Base-by-base conservation (phyloP, 2,888 invertebrate genomes). In the Synergus japonicus region DNA sequence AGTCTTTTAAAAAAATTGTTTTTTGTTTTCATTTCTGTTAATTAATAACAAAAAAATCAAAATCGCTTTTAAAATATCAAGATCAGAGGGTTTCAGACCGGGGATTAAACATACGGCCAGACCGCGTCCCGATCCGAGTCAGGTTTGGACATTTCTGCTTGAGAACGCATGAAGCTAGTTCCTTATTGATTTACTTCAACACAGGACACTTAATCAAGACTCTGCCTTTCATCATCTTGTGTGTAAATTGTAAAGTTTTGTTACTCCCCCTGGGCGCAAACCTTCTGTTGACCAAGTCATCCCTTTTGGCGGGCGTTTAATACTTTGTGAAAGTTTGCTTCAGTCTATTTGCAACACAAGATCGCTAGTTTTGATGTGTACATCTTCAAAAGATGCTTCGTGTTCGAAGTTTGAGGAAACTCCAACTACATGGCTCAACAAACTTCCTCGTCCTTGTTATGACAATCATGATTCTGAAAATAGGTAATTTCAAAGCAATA, bases 261-360 rank as follows among this genome's bases (percentile, higher is more conserved):
- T 46, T 67, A 8, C 46, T 8, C 22, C 13, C 44, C 18, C 18
- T n/a, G n/a, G 67, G 15, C 44, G 46, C 44, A 10, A 10, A 15
- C 22, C 10, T 46, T 44, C 15, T 46, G 67, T 22, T 18, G 43
- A 67, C 67, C 67, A 46, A 67, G 67, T 67, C 44, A 67, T 67
- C 13, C 44, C 67, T 46, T 67, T 67, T 46, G 44, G 44, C 3
- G 67, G 46, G 22, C 67, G 29, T 22, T 67, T 46, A 46, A 67
- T 12, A 46, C 67, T 46, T 3, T 44, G 15, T 65, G 43, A 44
- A 67, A 46, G 46, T 46, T 46, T 46, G 29, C 67, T 46, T 44
- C 67, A 22, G 46, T 46, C 46, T 67, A 46, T 67, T 67, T 67
- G 46, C 44, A 67, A 46, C 46, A 67, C 67, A 67, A 67, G 67